Conservation (phyloP, 2,888 invertebrate genomes). For the Cryptocephalus moraei region DNA sequence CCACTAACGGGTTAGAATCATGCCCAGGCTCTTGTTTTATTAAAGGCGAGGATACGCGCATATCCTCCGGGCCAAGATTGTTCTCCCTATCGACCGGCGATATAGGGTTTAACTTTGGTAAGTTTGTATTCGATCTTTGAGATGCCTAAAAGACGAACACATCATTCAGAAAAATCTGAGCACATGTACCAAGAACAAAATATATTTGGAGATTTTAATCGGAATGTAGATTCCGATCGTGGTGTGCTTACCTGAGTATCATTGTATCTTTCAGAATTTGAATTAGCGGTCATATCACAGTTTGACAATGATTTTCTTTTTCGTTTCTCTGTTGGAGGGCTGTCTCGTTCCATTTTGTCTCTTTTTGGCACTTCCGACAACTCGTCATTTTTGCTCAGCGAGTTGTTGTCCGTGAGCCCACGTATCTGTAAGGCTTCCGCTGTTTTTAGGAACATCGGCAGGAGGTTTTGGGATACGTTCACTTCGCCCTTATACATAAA, state of each 20-base stretch:
- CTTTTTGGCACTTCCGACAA: slow-evolving; percentile 27
- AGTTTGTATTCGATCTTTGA: slow-evolving; percentile 36
- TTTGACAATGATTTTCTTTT: slow-evolving; percentile 57
- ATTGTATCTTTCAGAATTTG: slow-evolving; percentile 54
- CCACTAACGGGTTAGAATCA: slow-evolving; percentile 32
- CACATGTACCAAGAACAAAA: background rate
- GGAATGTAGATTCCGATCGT: background rate
- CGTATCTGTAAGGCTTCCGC: slow-evolving; percentile 85
- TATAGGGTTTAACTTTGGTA: slow-evolving; percentile 56
- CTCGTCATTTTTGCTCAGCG: slow-evolving; percentile 37
- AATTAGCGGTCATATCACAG: slow-evolving; percentile 54
- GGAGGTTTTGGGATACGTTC: slow-evolving; percentile 83
- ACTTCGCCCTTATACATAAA: slow-evolving; percentile 81
- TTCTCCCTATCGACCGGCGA: slow-evolving; percentile 44
- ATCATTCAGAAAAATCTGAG: background rate
- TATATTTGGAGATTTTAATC: background rate
- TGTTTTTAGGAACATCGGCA: slow-evolving; percentile 85
- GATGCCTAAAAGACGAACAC: slow-evolving; percentile 12
- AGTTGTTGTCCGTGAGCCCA: slow-evolving; percentile 81
- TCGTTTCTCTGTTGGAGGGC: slow-evolving; percentile 45
- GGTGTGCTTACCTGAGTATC: slow-evolving; percentile 51
- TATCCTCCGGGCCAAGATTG: slow-evolving; percentile 38
- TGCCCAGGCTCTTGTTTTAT: slow-evolving; percentile 56
- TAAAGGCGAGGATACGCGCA: slow-evolving; percentile 44
- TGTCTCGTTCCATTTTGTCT: slow-evolving; percentile 28